Percentiles rank a stretch among this genome's conserved stretches.
phyloP scores from a whole-genome alignment of 2,113 vertebrate species.

The Aptenodytes patagonicus region DNA sequence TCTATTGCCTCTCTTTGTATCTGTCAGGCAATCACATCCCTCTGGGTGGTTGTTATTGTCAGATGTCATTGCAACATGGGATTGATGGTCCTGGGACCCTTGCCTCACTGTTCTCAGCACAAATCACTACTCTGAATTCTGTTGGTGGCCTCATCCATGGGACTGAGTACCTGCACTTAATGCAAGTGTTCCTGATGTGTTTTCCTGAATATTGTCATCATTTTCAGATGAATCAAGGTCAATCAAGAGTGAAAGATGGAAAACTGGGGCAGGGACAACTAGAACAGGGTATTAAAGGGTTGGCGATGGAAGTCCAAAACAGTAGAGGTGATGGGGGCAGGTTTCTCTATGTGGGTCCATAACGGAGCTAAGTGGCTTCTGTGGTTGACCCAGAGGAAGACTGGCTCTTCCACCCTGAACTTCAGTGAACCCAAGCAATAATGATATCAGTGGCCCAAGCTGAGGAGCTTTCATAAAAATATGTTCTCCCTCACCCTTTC shows the following conservation, averaged over 20 bases:
- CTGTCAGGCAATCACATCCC: not conserved
- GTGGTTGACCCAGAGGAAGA: not conserved
- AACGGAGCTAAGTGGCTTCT: not conserved
- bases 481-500: not conserved
- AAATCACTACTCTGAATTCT: not conserved
- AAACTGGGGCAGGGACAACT: not conserved
- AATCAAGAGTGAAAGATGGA: not conserved
- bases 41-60: not conserved
- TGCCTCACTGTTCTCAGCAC: not conserved
- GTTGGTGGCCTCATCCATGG: not conserved
- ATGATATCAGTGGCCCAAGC: not conserved
- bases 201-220: not conserved
- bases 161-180: not conserved
- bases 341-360: not conserved
- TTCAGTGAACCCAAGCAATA: not conserved
- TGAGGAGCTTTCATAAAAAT: not conserved
- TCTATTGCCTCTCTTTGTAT: not conserved
- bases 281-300: not conserved
- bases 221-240: not conserved
- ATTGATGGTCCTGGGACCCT: not conserved
- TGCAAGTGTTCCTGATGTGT: not conserved
- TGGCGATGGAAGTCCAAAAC: not conserved
- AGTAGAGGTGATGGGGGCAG: not conserved
- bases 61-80: not conserved
- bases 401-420: not conserved